phyloP scores from a whole-genome alignment of 2,888 invertebrate genomes.

The Atethmia centrago region DNA sequence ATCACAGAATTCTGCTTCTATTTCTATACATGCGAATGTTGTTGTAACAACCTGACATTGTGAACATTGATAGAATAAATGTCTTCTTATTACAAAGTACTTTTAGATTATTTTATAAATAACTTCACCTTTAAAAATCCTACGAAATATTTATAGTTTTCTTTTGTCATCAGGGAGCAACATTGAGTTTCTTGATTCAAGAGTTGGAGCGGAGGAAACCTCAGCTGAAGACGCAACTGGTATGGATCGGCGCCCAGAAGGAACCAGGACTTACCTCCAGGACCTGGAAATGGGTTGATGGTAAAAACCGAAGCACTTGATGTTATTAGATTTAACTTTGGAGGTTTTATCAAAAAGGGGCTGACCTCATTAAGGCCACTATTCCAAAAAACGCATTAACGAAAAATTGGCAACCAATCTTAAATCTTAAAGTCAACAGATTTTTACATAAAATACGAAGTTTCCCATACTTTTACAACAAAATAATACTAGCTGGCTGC shows the following conservation, averaged over 20 bases:
- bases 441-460: not conserved
- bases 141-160: not conserved
- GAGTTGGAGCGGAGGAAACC: conserved; percentile 95
- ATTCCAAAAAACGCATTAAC: not conserved
- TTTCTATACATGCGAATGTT: conserved; percentile 2
- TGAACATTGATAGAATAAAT: too few species aligned
- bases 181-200: conserved; percentile 93
- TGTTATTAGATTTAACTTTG: not conserved
- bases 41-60: too few species aligned
- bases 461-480: not conserved
- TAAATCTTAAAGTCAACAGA: not conserved
- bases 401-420: too few species aligned
- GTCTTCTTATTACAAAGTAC: too few species aligned
- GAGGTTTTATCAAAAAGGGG: not conserved
- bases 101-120: not conserved
- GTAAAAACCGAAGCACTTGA: conserved; percentile 82
- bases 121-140: not conserved
- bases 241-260: conserved; percentile 97
- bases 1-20: not conserved
- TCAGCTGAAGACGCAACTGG: conserved; percentile 95
- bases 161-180: conserved; percentile 86
- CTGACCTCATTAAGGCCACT: not conserved
- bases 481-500: too few species aligned
- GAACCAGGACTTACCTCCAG: conserved; percentile 95
- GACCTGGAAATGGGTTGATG: conserved; percentile 97